Evolutionary conservation across 2,888 invertebrate genomes (phyloP).

Genomic region (Parnassius orleans): DNA sequence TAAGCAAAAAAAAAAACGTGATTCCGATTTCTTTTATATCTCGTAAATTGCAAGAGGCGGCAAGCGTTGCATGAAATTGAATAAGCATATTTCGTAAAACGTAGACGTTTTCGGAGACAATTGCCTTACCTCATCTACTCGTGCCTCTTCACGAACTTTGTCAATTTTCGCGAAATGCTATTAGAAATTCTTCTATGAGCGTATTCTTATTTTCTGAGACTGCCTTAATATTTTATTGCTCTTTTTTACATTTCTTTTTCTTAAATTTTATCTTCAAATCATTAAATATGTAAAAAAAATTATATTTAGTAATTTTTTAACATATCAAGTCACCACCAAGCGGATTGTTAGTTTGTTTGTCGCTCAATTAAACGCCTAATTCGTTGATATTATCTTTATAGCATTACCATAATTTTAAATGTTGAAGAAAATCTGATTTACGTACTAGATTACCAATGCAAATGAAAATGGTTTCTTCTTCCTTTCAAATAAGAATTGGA

Average conservation of each 20-base stretch:
- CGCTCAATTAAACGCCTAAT: no score
- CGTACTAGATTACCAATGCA: no score
- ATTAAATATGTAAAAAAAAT: no score
- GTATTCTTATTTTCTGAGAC: slow-evolving; percentile 40
- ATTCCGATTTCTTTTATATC: slow-evolving; percentile 82
- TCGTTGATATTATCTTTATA: no score
- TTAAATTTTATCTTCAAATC: no score
- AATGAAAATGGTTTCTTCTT: no score
- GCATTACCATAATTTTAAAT: no score
- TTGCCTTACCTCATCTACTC: slow-evolving; percentile 81
- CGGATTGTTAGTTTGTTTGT: no score
- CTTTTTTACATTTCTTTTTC: not conserved
- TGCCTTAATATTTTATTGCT: slow-evolving; percentile 15
- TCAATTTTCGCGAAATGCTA: slow-evolving; percentile 78
- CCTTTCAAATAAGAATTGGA: no score
- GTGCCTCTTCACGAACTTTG: slow-evolving; percentile 77
- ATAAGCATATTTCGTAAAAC: slow-evolving; percentile 82
- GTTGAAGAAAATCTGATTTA: no score
- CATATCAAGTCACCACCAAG: no score
- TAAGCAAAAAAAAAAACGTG: slow-evolving; percentile 80
- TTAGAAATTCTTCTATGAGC: slow-evolving; percentile 69
- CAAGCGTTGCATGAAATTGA: slow-evolving; percentile 82
- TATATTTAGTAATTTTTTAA: no score
- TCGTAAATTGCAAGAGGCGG: slow-evolving; percentile 81
- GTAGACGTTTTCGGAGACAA: slow-evolving; percentile 80